Evolutionary conservation across 2,888 invertebrate genomes (phyloP), one percentile per base, ranked within the genome.

Genomic region (Pterobdella sp.): DNA sequence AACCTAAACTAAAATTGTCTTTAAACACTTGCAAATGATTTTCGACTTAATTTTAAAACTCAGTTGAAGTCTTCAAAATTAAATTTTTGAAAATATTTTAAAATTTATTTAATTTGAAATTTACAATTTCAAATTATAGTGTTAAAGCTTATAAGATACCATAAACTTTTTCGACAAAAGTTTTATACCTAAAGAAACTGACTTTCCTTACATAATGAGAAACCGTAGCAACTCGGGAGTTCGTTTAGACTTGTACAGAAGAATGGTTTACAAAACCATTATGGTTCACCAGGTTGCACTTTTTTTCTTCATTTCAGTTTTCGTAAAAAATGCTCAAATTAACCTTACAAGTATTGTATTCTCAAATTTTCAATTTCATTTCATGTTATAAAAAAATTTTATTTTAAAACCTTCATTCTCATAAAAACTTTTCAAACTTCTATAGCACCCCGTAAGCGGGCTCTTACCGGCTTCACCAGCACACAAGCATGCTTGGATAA

Each of bases 361-460:
- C n/a, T 22, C 29, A 64, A 64, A 22, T 64, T 22, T 64, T 64
- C 22, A 22, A 64, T 64, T 64, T 18, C 14, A 14, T 22, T 14
- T 22, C 22, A 26, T 22, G 18, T 29, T 22, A 22, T 29, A 18
- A 22, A 14, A 14, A 64, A 14, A 64, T 22, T 22, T 64, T 22
- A 18, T 64, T n/a, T n/a, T n/a, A n/a, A n/a, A n/a, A n/a, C n/a
- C n/a, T n/a, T n/a, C n/a, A n/a, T n/a, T n/a, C 64, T 34, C 31
- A 29, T 4, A 60, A 22, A 29, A 29, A 7, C 22, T 32, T 52
- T 36, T 3, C 14, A 18, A 22, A n/a, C 52, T 31, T 73, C 7
- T 74, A 37, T 90, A 96, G 87, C 92, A 97, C 85, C 94, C 97
- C 35, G 93, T 97, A 0, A 97, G 97, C 63, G 98, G 98, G 18